Base-by-base conservation (phyloP, 2,113 vertebrate species). In the Dolichotis patagonum region DNA sequence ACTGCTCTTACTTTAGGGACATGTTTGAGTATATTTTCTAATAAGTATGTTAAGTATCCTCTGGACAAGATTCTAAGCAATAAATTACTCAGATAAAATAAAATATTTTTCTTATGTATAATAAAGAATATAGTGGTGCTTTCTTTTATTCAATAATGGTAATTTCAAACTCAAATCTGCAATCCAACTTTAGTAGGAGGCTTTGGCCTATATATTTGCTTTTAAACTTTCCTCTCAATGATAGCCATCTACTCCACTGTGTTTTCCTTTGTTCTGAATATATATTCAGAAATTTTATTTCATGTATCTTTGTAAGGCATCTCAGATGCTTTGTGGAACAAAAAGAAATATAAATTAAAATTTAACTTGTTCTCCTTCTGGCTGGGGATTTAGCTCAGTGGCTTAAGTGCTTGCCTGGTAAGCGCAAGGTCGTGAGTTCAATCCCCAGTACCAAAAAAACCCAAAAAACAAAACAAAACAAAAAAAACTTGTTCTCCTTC, bases 271-370 rank as follows among this genome's bases (percentile, higher is more conserved):
- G 38, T 49, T 92, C 22, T 73, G 35, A 96, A 90, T 81, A 86
- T 46, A 58, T 65, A 71, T 88, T 30, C 24, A 32, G 22, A 56
- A 81, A 86, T 63, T 65, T 12, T 7, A 62, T 92, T 67, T 19
- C 49, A 84, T 89, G 41, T 49, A 46, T 92, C 92, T 69, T 94
- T 87, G 17, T 43, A 94, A 96, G 24, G 10, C 19, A 90, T 94
- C 49, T 92, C 16, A 85, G 87, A 85, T 77, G 90, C 73, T 95
- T 95, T 92, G 52, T 67, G 65, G 46, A 90, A 81, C 77, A 85
- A 38, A 84, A 56, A 85, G 1, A 35, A 96, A 78, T 93, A 86
- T 80, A 96, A 96, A 80, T 83, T 78, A 85, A 91, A 89, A n/a
- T n/a, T n/a, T n/a, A 96, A 56, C 32, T 82, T 91, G 11, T 80